Percentiles rank a stretch among this genome's conserved stretches.
Evolutionary conservation across 1,140 invertebrate species (phyloP).

Genomic region (Rhyacophila brunnea): DNA sequence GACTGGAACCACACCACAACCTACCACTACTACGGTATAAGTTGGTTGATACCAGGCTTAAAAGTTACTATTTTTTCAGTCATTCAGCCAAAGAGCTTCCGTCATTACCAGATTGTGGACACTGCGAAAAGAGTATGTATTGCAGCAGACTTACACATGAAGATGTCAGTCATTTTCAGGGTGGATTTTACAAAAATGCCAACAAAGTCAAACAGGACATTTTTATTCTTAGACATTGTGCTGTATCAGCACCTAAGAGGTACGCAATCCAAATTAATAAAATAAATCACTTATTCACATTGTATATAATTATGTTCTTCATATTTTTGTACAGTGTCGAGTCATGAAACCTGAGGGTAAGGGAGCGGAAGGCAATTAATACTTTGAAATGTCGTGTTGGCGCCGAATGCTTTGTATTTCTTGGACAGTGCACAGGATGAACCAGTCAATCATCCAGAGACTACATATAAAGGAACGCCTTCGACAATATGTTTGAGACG

Average conservation of each 20-base stretch:
- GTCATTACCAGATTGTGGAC: slow-evolving; percentile 10
- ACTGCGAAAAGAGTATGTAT: slow-evolving; percentile 15
- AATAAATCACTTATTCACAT: background rate
- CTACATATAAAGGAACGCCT: too few relatives aligned
- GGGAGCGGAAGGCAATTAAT: too few relatives aligned
- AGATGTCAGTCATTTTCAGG: slow-evolving; percentile 11
- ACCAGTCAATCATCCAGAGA: too few relatives aligned
- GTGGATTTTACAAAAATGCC: slow-evolving; percentile 10
- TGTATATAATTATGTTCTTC: background rate
- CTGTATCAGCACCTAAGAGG: slow-evolving; percentile 21
- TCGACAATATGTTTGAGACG: too few relatives aligned
- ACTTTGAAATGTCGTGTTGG: too few relatives aligned
- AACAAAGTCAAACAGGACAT: slow-evolving; percentile 24
- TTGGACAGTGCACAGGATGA: too few relatives aligned
- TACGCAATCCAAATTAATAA: background rate
- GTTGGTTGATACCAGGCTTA: background rate
- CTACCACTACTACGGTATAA: background rate
- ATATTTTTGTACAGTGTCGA: too few relatives aligned
- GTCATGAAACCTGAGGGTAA: too few relatives aligned
- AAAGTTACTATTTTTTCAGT: slow-evolving; percentile 7
- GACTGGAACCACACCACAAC: background rate
- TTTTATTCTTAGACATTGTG: slow-evolving; percentile 18
- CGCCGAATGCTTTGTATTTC: too few relatives aligned
- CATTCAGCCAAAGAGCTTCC: slow-evolving; percentile 10
- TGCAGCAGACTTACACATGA: slow-evolving; percentile 4